Evolutionary conservation across 2,113 vertebrate species (phyloP).

Genomic region (Ellobius talpinus): DNA sequence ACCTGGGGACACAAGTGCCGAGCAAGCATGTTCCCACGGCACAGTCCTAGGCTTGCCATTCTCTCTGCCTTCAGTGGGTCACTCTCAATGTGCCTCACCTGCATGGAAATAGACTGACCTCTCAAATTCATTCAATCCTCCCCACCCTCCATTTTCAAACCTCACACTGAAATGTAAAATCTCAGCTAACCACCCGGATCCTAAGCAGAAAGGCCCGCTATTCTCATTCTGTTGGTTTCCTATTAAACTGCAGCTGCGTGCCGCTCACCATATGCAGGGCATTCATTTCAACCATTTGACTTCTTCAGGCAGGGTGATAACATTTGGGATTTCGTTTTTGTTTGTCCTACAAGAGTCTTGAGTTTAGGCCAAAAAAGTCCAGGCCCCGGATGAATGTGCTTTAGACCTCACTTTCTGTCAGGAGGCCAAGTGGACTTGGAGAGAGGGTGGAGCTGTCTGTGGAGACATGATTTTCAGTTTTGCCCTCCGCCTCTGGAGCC

Average conservation of each 20-base stretch:
- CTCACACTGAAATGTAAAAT: slow-evolving; percentile 10
- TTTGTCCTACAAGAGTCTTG: slow-evolving; percentile 84
- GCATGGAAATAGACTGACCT: accelerated
- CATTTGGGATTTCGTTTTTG: slow-evolving; percentile 82
- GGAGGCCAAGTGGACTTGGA: slow-evolving; percentile 89
- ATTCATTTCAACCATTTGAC: slow-evolving; percentile 64
- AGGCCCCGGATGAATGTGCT: slow-evolving; percentile 88
- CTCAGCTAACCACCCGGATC: neutral
- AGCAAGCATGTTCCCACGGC: neutral
- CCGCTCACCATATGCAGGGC: neutral
- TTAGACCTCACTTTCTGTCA: slow-evolving; percentile 89
- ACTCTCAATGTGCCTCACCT: neutral
- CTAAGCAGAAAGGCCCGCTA: neutral
- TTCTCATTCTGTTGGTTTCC: neutral
- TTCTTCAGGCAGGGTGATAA: slow-evolving; percentile 82
- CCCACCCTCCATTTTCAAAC: neutral
- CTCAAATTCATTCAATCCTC: neutral
- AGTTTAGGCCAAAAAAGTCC: slow-evolving; percentile 83
- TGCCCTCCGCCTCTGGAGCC: slow-evolving; percentile 93
- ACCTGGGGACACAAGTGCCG: neutral
- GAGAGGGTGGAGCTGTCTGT: slow-evolving; percentile 89
- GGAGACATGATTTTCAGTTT: slow-evolving; percentile 90
- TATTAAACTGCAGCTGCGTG: neutral
- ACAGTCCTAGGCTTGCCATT: neutral
- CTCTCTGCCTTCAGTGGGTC: neutral